Conservation (phyloP, 2,888 invertebrate genomes). For the Steinernema scapterisci region DNA sequence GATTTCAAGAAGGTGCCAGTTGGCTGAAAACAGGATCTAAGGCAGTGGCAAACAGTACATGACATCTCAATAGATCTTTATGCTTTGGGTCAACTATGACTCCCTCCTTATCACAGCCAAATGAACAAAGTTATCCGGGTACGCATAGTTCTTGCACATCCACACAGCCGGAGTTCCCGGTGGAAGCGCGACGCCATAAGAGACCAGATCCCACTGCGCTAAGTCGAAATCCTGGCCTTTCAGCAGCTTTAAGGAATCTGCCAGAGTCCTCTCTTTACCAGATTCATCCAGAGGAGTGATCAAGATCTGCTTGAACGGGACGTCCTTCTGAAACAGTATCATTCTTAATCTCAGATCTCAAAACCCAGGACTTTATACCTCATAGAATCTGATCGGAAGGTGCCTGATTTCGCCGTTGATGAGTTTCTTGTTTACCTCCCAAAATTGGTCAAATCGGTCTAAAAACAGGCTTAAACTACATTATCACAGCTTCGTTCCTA, state of each 20-base stretch:
- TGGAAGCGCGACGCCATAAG: slow-evolving; percentile 88
- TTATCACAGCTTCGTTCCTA: slow-evolving; percentile 68
- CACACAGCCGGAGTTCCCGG: slow-evolving; percentile 89
- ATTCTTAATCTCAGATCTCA: too few relatives aligned
- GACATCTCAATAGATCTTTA: too few relatives aligned
- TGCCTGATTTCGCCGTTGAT: slow-evolving; percentile 87
- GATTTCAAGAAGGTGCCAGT: too few relatives aligned
- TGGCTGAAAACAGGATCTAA: too few relatives aligned
- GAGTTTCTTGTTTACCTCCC: slow-evolving; percentile 91
- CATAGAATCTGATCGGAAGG: slow-evolving; percentile 78
- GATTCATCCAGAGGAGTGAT: slow-evolving; percentile 39
- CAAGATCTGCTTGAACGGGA: slow-evolving; percentile 70
- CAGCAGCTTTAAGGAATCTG: not conserved
- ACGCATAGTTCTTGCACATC: slow-evolving; percentile 95
- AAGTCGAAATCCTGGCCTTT: slow-evolving; percentile 22
- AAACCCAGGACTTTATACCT: too few relatives aligned
- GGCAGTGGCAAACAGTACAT: too few relatives aligned
- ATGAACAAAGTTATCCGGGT: slow-evolving; percentile 97
- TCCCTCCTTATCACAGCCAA: slow-evolving; percentile 40
- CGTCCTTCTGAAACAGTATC: slow-evolving; percentile 38
- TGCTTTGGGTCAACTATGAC: too few relatives aligned
- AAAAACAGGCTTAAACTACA: slow-evolving; percentile 69
- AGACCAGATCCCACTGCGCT: slow-evolving; percentile 70
- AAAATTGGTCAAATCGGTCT: slow-evolving; percentile 98
- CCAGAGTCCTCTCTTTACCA: slow-evolving; percentile 21